Conservation (phyloP, 2,797 vertebrate genomes). For the Sebastes nivosus region DNA sequence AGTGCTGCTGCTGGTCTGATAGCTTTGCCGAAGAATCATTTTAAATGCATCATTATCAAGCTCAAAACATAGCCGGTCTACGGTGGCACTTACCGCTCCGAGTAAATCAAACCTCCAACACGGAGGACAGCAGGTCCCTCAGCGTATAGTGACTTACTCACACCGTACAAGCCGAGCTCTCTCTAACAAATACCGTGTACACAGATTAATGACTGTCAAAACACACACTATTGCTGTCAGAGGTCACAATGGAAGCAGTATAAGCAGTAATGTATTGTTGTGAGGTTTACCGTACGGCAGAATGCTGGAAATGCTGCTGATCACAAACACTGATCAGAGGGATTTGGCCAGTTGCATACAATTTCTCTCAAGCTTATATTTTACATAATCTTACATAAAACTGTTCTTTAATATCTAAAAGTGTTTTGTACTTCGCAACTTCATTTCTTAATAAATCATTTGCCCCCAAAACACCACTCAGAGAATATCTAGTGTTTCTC, state of each 20-base stretch:
- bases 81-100: not conserved
- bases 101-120: slow-evolving; percentile 32
- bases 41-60: slow-evolving; percentile 46
- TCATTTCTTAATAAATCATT: not conserved
- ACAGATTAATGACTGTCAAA: not conserved
- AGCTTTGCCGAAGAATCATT: slow-evolving; percentile 32
- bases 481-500: not conserved
- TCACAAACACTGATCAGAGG: not conserved
- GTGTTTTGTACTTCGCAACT: not conserved
- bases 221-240: not conserved
- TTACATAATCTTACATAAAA: not conserved
- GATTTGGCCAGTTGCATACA: not conserved
- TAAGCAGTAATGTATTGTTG: not conserved
- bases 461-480: not conserved
- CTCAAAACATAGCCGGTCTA: slow-evolving; percentile 30
- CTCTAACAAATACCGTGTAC: not conserved
- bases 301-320: not conserved
- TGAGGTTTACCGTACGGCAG: not conserved
- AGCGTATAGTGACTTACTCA: not conserved
- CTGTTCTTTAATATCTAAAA: not conserved
- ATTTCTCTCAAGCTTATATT: not conserved
- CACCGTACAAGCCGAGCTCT: not conserved
- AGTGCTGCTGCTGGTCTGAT: slow-evolving; percentile 24
- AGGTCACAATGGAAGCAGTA: not conserved
- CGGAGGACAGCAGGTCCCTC: not conserved